Conservation (phyloP, 2,113 vertebrate genomes). For the Bostrychus sinensis region DNA sequence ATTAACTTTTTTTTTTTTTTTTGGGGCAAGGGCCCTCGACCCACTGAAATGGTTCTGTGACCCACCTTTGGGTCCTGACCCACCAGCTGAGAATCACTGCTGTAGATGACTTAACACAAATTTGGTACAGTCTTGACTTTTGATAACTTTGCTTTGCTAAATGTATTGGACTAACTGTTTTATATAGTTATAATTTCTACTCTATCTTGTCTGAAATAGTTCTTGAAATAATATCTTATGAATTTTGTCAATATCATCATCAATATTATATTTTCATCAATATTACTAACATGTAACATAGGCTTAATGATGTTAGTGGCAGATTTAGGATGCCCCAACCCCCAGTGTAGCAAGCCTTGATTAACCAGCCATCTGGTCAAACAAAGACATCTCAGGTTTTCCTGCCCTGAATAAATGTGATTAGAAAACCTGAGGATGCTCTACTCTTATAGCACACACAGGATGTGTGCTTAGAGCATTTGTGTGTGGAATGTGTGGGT, state of each 20-base stretch:
- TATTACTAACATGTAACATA: conserved; percentile 24
- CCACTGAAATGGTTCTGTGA: too few relatives aligned
- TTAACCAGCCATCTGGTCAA: conserved; percentile 75
- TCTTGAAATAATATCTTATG: too few relatives aligned
- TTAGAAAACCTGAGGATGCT: conserved; percentile 63
- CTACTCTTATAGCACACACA: background rate
- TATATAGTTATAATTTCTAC: too few relatives aligned
- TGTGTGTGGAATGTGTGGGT: conserved; percentile 6
- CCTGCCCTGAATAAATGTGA: conserved; percentile 67
- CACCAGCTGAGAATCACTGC: too few relatives aligned
- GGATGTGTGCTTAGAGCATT: conserved; percentile 12
- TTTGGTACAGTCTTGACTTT: too few relatives aligned
- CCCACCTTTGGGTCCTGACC: too few relatives aligned
- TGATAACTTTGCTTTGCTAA: too few relatives aligned
- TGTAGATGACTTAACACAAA: too few relatives aligned
- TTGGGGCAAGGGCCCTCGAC: too few relatives aligned
- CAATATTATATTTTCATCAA: background rate
- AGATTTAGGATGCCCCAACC: conserved; percentile 57
- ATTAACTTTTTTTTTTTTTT: too few relatives aligned
- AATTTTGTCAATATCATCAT: background rate
- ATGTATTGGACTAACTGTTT: too few relatives aligned
- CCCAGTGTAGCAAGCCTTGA: conserved; percentile 54
- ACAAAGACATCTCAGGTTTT: conserved; percentile 72
- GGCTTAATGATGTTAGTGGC: conserved; percentile 54
- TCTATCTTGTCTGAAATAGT: too few relatives aligned